Evolutionary conservation across 2,888 invertebrate genomes (phyloP), one percentile per base, ranked within the genome.

Genomic region (Yponomeuta cagnagella): DNA sequence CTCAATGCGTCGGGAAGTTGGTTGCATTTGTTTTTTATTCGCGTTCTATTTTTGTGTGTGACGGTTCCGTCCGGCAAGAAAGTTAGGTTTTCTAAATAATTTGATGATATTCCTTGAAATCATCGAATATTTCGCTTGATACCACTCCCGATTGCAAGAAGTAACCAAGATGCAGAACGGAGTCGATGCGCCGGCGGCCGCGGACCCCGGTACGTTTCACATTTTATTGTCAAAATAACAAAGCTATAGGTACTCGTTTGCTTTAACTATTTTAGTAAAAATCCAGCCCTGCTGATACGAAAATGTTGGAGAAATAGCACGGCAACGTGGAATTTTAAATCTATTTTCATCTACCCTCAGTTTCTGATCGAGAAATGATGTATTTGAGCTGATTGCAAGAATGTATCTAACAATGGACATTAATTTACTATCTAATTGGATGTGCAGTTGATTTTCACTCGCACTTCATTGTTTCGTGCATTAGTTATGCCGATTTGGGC

Each of bases 31-130:
- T 88, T 89, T 90, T 89, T 87, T 87, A 89, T 85, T 90, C 90
- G 88, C 88, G 88, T 91, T 92, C 92, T 92, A 92, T 92, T 92
- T 91, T 92, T 89, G 90, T 90, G 91, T 87, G 89, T 91, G 92
- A 92, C 91, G 90, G 91, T 88, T 85, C 88, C 82, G 87, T 90
- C 81, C 81, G 82, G 82, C 85, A 77, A 80, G 82, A 77, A 84
- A 79, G 80, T 83, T 83, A 79, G 82, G 85, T 80, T 88, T 88
- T 84, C 80, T 80, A 82, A 82, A 81, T 82, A 83, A 85, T 82
- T 87, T 87, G 81, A 88, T 90, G 88, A 81, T 84, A 84, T n/a
- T 83, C 82, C 80, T 75, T 81, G 74, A 86, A 87, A 80, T 81
- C 82, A 74, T 81, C 77, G 73, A 80, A 10, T 63, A 68, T 31